phyloP scores from a whole-genome alignment of 2,888 invertebrate species.

The Agonopterix heracliana region DNA sequence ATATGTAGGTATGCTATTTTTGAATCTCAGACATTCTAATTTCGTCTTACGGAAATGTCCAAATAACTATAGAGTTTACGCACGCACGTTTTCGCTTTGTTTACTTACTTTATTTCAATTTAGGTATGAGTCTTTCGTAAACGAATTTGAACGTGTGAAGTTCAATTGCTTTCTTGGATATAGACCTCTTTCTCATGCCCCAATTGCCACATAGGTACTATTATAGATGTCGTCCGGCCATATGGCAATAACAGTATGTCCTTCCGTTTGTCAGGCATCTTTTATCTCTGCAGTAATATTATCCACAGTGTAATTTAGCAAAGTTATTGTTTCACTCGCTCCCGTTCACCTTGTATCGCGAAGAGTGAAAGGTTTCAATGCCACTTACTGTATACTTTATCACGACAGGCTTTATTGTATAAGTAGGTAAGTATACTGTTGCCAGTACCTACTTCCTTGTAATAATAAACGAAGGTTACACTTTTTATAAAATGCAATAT shows the following conservation, averaged over 20 bases:
- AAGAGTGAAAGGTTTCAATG: slow-evolving; percentile 54
- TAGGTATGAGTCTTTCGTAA: not conserved
- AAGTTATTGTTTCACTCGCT: slow-evolving; percentile 15
- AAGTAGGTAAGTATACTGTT: not conserved
- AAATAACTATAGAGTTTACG: no score
- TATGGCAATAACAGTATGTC: no score
- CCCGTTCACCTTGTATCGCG: slow-evolving; percentile 43
- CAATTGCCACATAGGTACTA: no score
- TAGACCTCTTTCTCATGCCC: no score
- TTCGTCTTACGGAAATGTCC: no score
- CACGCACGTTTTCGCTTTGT: not conserved
- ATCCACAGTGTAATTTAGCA: not conserved
- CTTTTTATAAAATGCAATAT: no score
- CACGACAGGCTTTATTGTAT: slow-evolving; percentile 9
- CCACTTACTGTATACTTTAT: slow-evolving; percentile 20
- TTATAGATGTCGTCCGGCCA: no score
- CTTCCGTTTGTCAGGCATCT: no score
- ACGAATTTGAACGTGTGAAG: not conserved
- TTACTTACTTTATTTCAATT: not conserved
- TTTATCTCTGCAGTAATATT: no score
- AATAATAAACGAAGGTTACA: not conserved
- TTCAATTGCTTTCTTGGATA: not conserved
- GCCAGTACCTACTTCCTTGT: not conserved
- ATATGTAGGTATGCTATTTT: no score
- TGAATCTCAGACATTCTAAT: no score